phyloP scores from a whole-genome alignment of 1,140 invertebrate genomes.

The Pogonus chalceus region DNA sequence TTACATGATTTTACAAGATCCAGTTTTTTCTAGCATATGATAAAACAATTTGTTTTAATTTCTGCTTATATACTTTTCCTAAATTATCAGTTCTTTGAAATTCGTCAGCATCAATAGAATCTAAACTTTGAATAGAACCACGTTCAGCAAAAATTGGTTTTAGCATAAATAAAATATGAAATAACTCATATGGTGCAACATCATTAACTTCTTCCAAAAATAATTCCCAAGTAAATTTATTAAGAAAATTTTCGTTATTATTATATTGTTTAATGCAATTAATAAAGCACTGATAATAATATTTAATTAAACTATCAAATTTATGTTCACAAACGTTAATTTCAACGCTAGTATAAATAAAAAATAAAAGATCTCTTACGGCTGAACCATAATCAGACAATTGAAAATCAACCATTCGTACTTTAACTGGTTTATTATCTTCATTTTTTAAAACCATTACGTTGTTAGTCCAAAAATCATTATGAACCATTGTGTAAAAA shows the following conservation, averaged over 20 bases:
- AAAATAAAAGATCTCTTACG: slow-evolving; percentile 45
- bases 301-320: slow-evolving; percentile 37
- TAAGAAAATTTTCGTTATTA: slow-evolving; percentile 22
- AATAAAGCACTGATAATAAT: slow-evolving; percentile 43
- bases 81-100: slow-evolving; percentile 31
- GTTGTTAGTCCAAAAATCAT: slow-evolving; percentile 55
- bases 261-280: slow-evolving; percentile 26
- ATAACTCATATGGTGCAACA: slow-evolving; percentile 27
- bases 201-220: slow-evolving; percentile 28
- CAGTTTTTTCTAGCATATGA: slow-evolving; percentile 26
- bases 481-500: slow-evolving; percentile 40
- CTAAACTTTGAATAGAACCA: slow-evolving; percentile 30
- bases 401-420: slow-evolving; percentile 56
- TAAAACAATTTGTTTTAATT: slow-evolving; percentile 29
- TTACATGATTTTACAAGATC: slow-evolving; percentile 2
- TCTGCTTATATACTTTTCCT: slow-evolving; percentile 26
- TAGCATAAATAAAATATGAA: slow-evolving; percentile 31
- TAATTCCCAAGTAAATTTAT: slow-evolving; percentile 24
- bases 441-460: slow-evolving; percentile 35
- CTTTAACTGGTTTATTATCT: slow-evolving; percentile 30
- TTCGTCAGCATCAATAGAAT: slow-evolving; percentile 29
- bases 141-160: slow-evolving; percentile 33
- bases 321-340: slow-evolving; percentile 33
- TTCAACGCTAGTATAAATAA: slow-evolving; percentile 43
- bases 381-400: slow-evolving; percentile 42